Evolutionary conservation across 2,888 invertebrate species (phyloP).

Genomic region (Athripsodes cinereus): DNA sequence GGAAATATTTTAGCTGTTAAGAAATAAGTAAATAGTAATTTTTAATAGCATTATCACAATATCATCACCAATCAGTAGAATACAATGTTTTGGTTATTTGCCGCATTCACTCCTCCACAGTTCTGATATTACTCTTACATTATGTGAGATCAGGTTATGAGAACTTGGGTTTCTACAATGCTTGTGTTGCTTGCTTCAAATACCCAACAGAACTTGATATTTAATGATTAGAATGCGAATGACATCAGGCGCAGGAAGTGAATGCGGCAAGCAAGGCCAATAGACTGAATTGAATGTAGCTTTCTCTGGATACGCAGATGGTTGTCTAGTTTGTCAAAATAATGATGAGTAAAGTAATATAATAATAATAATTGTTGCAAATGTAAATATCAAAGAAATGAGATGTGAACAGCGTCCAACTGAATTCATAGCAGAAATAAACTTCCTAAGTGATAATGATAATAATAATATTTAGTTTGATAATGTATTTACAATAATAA

Average conservation of each 20-base stretch:
- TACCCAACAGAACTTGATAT: too few relatives aligned
- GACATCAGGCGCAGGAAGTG: not conserved
- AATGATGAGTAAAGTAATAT: conserved; percentile 17
- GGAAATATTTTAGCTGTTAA: too few relatives aligned
- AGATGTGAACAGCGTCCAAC: not conserved
- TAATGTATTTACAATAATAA: conserved; percentile 8
- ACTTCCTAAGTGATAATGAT: not conserved
- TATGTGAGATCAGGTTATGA: too few relatives aligned
- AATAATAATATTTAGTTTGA: conserved; percentile 6
- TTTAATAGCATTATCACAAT: too few relatives aligned
- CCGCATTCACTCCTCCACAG: not conserved
- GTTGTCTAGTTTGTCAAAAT: conserved; percentile 16
- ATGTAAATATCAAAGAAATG: not conserved
- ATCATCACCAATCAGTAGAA: not conserved
- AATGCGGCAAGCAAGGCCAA: not conserved
- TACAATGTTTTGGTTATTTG: not conserved
- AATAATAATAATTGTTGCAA: not conserved
- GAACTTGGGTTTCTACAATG: too few relatives aligned
- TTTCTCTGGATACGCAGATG: conserved; percentile 23
- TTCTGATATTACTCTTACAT: too few relatives aligned
- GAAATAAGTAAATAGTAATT: too few relatives aligned
- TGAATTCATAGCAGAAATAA: not conserved
- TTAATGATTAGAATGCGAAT: too few relatives aligned
- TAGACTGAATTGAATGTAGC: not conserved
- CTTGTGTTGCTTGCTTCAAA: too few relatives aligned